These are phyloP conservation scores for Parnassius glacialis DNA, from an alignment of 2,888 invertebrate genomes.

Conservation along the genomic window DNA sequence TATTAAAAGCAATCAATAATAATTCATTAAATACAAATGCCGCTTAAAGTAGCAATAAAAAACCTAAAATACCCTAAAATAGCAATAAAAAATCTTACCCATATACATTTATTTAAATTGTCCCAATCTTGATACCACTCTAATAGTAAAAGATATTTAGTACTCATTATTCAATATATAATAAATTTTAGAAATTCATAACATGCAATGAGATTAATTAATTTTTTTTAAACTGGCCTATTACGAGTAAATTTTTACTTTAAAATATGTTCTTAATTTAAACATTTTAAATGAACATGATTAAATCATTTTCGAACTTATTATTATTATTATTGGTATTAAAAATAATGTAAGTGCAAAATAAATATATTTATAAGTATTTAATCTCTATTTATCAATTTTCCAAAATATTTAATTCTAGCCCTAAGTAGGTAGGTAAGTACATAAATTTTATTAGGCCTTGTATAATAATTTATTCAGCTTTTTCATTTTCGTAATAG, in stretches of 20 bases:
- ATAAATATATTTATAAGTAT: too few relatives aligned
- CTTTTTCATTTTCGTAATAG: too few relatives aligned
- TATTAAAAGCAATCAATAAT: too few relatives aligned
- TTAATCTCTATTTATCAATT: too few relatives aligned
- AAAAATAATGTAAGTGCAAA: too few relatives aligned
- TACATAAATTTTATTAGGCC: too few relatives aligned
- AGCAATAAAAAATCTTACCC: conserved; percentile 49
- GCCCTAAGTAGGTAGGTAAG: too few relatives aligned
- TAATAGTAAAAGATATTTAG: conserved; percentile 50
- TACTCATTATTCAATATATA: conserved; percentile 35
- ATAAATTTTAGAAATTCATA: neutral
- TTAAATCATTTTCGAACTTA: conserved; percentile 3
- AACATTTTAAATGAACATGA: neutral
- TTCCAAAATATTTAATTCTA: too few relatives aligned
- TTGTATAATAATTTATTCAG: too few relatives aligned
- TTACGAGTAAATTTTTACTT: neutral
- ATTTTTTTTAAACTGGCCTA: neutral
- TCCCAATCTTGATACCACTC: conserved; percentile 74
- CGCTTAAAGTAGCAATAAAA: too few relatives aligned
- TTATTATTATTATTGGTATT: neutral
- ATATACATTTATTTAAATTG: conserved; percentile 60
- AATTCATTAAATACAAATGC: too few relatives aligned
- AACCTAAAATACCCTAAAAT: too few relatives aligned
- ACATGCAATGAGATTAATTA: conserved; percentile 26
- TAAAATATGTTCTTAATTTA: conserved; percentile 10